Base-by-base conservation (phyloP, 2,113 vertebrate species). In the Oncorhynchus mykiss region DNA sequence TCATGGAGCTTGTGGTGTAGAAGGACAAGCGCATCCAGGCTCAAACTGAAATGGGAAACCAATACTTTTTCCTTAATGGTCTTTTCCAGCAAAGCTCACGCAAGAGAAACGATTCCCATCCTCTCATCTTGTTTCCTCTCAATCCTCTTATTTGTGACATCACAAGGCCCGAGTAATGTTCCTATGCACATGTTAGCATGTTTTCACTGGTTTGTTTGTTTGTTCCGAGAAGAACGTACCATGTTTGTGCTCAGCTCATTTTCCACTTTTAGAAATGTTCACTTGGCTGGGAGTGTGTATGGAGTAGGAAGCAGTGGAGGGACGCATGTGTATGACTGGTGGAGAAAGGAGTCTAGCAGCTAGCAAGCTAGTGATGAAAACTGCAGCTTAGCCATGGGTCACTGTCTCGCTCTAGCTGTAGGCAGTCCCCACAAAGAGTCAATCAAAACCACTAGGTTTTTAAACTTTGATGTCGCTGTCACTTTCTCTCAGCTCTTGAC, bases 111-210 rank as follows among this genome's bases (percentile, higher is more conserved):
- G 4, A 85, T 89, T 89, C 77, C 88, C 84, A 81, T 79, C 86
- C 86, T 86, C 79, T 90, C 79, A 82, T 81, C 20, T 27, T 87
- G 82, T 92, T 90, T 90, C 84, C 82, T 86, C 84, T 85, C 82
- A 81, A 83, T 83, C 83, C 75, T 88, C 86, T 84, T 88, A 84
- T 88, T 72, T 83, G 84, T 92, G 87, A 88, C 87, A 83, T 91
- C 84, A 84, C 83, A 90, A 90, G 92, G 90, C 90, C 89, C 91
- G 82, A 92, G 89, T 92, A 87, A 93, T 88, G 82, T 90, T 92
- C 89, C 92, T 93, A 93, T 92, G 93, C 93, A 93, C 91, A 93
- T 93, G 90, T 90, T 89, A 88, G 87, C 91, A 92, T 90, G 89
- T 92, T 89, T 86, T 67, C 86, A 86, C 86, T 88, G 84, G 80